phyloP scores from a whole-genome alignment of 2,113 vertebrate genomes.

The Corydoras sp. region DNA sequence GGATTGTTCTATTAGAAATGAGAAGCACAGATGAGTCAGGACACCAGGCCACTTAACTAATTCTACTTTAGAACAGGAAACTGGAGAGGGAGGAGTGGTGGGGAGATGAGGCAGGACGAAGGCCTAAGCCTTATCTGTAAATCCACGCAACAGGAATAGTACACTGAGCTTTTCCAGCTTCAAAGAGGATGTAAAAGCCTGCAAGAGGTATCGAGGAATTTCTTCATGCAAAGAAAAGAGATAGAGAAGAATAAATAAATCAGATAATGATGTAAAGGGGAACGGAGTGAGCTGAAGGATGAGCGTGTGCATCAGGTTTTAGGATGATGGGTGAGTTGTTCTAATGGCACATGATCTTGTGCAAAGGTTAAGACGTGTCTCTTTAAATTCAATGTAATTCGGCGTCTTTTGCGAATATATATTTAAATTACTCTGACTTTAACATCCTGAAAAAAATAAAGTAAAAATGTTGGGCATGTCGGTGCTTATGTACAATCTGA shows the following conservation, averaged over 20 bases:
- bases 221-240: neutral
- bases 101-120: constrained; percentile 9
- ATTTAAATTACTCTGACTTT: too few species aligned
- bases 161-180: constrained; percentile 32
- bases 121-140: constrained; percentile 34
- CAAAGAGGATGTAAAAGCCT: neutral
- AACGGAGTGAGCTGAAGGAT: neutral
- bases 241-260: neutral
- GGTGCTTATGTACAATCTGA: too few species aligned
- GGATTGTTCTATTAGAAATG: neutral
- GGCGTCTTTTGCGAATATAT: too few species aligned
- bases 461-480: too few species aligned
- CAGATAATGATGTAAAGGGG: neutral
- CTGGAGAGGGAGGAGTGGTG: constrained; percentile 6
- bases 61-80: constrained; percentile 21
- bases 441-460: too few species aligned
- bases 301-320: too few species aligned
- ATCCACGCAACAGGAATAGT: constrained; percentile 43
- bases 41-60: constrained; percentile 16
- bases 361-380: too few species aligned
- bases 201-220: neutral
- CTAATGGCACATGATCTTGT: too few species aligned
- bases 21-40: constrained; percentile 1
- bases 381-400: too few species aligned
- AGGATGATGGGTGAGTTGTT: too few species aligned